Percentiles rank a stretch among this genome's conserved stretches.
These are phyloP conservation scores for Euclidia mi DNA, from an alignment of 2,888 invertebrate species.

Conservation along the genomic window DNA sequence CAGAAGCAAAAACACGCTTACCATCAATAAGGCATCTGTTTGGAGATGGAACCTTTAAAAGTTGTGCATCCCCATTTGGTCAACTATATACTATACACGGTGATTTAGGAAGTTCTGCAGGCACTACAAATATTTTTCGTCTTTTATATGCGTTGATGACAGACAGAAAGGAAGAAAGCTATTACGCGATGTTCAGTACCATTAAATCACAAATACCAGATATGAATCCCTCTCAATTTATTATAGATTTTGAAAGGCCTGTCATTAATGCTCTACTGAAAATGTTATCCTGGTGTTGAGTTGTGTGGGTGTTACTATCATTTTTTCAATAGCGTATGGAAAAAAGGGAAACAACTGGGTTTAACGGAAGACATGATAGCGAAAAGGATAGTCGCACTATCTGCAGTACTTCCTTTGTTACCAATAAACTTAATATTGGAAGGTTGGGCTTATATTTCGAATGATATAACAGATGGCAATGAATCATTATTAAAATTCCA, in stretches of 20 bases:
- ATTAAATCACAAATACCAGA: not conserved
- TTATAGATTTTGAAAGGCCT: not conserved
- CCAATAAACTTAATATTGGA: not conserved
- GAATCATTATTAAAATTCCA: too few species aligned
- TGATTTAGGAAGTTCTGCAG: not conserved
- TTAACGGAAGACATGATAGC: conserved; percentile 2
- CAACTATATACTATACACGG: not conserved
- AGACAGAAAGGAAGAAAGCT: conserved; percentile 1
- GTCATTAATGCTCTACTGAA: not conserved
- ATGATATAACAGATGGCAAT: too few species aligned
- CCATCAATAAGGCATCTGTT: not conserved
- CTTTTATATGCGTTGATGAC: not conserved
- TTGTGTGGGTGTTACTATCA: not conserved
- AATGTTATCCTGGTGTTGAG: not conserved
- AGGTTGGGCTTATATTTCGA: too few species aligned
- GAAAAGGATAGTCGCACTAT: conserved; percentile 10
- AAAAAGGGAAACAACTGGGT: not conserved
- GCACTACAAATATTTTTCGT: not conserved
- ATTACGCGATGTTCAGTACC: not conserved
- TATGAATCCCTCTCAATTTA: not conserved
- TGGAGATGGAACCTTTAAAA: not conserved
- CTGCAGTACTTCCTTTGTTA: conserved; percentile 12
- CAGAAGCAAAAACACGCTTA: conserved; percentile 1
- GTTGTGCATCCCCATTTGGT: not conserved
- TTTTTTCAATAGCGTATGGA: conserved; percentile 1